phyloP scores from a whole-genome alignment of 2,888 invertebrate genomes.

The Nebria brevicollis region DNA sequence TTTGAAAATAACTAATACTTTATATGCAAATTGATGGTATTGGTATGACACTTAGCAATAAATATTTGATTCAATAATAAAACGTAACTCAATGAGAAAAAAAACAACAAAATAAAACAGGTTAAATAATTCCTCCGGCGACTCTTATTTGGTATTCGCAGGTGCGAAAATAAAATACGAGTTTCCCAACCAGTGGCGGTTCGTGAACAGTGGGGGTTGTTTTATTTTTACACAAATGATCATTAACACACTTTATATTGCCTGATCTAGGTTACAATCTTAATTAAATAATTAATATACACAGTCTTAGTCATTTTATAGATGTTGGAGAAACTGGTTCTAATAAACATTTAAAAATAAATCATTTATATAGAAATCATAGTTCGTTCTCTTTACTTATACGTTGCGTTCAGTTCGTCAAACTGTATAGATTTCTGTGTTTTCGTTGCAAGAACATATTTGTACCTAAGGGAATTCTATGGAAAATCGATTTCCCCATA shows the following conservation, averaged over 20 bases:
- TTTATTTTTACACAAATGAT: not conserved
- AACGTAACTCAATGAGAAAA: constrained; percentile 9
- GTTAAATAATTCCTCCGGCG: constrained; percentile 27
- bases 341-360: not conserved
- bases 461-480: not conserved
- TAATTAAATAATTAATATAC: not conserved
- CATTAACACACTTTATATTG: not conserved
- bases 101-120: constrained; percentile 15
- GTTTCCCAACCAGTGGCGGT: constrained; percentile 27
- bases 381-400: not conserved
- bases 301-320: not conserved
- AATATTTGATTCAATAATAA: constrained; percentile 1
- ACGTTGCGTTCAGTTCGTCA: not conserved
- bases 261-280: not conserved
- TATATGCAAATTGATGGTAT: not conserved
- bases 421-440: not conserved
- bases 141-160: constrained; percentile 36
- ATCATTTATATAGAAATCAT: not conserved
- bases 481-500: constrained; percentile 1
- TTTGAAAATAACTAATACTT: not conserved
- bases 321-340: not conserved
- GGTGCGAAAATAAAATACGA: constrained; percentile 41
- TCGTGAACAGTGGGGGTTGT: constrained; percentile 12
- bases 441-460: not conserved
- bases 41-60: not conserved